These are phyloP conservation scores for Abscondita cerata DNA, from an alignment of 2,888 invertebrate genomes.

Conservation along the genomic window DNA sequence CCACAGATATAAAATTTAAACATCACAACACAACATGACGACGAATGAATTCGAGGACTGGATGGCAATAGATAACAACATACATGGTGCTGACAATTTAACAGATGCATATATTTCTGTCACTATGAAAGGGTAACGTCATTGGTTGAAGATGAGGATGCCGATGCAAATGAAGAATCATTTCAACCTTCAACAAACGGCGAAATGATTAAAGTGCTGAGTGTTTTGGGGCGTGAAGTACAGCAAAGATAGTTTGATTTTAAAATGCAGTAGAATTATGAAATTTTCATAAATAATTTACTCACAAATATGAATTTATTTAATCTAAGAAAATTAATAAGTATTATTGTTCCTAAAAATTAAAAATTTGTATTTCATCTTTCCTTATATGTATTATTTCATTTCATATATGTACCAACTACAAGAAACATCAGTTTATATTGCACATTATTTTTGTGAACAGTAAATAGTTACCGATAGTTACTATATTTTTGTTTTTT, in stretches of 20 bases:
- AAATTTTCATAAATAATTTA: too few relatives aligned
- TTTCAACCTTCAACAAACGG: not conserved
- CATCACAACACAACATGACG: not conserved
- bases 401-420: too few relatives aligned
- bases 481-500: too few relatives aligned
- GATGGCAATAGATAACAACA: constrained; percentile 7
- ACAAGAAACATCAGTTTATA: too few relatives aligned
- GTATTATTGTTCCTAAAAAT: too few relatives aligned
- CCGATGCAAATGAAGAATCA: not conserved
- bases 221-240: not conserved
- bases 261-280: not conserved
- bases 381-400: too few relatives aligned
- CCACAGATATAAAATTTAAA: not conserved
- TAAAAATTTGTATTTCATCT: too few relatives aligned
- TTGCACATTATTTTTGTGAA: too few relatives aligned
- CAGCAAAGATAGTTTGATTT: not conserved
- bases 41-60: not conserved
- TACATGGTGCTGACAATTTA: not conserved
- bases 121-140: not conserved
- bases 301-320: too few relatives aligned
- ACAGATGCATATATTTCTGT: constrained; percentile 2
- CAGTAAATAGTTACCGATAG: too few relatives aligned
- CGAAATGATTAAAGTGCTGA: not conserved
- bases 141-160: not conserved
- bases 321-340: too few relatives aligned